A percentile compares a stretch with the other conserved stretches of the same genome.
These are phyloP conservation scores for Neomicropteryx cornuta DNA, from an alignment of 1,140 invertebrate genomes.

Conservation along the genomic window DNA sequence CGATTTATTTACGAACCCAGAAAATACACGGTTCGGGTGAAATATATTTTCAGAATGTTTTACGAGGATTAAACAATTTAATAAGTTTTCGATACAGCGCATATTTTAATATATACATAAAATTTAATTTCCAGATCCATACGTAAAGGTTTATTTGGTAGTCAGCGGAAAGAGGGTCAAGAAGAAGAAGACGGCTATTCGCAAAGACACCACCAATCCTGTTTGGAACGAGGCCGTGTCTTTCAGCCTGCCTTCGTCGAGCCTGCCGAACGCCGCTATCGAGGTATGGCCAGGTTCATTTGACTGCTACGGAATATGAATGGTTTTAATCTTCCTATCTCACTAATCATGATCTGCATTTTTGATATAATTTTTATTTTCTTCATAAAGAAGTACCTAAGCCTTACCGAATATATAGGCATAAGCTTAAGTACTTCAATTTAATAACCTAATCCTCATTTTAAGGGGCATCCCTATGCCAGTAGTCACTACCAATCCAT, in stretches of 20 bases:
- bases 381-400: background rate
- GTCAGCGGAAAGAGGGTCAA: constrained; percentile 79
- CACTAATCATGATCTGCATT: constrained; percentile 4
- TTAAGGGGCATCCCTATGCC: no score
- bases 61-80: no score
- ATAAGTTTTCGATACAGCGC: no score
- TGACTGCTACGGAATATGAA: background rate
- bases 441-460: no score
- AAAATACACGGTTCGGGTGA: no score
- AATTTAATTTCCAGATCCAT: constrained; percentile 54
- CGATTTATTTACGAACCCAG: no score
- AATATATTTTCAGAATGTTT: no score
- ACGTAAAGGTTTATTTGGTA: constrained; percentile 82
- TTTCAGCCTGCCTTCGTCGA: constrained; percentile 69
- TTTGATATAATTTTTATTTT: constrained; percentile 1
- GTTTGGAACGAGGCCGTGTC: constrained; percentile 91
- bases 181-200: constrained; percentile 82
- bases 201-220: constrained; percentile 78
- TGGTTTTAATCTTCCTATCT: constrained; percentile 2
- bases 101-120: no score
- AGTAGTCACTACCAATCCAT: no score
- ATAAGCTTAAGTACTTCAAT: constrained; percentile 1
- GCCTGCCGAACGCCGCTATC: constrained; percentile 57
- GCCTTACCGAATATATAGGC: constrained; percentile 1
- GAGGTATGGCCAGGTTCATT: constrained; percentile 44